Percentiles rank a stretch among this genome's conserved stretches.
phyloP scores from a whole-genome alignment of 1,140 invertebrate species.

The Agrilus planipennis region DNA sequence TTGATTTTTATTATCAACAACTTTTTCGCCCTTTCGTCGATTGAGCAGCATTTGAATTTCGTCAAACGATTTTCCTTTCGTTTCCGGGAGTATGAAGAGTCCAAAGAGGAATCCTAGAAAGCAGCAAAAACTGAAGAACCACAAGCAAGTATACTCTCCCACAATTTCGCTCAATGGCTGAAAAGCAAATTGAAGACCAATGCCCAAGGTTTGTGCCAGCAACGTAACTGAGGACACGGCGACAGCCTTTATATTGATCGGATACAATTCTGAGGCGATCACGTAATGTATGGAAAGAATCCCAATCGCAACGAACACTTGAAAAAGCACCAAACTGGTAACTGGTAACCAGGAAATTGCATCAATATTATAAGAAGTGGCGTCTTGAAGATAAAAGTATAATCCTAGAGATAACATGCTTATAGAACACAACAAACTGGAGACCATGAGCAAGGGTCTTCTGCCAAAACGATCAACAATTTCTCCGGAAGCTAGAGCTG shows the following conservation, averaged over 20 bases:
- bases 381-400: conserved; percentile 46
- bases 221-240: conserved; percentile 56
- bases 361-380: conserved; percentile 21
- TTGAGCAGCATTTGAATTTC: conserved; percentile 2
- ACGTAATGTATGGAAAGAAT: conserved; percentile 59
- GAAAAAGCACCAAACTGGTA: conserved; percentile 49
- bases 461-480: conserved; percentile 58
- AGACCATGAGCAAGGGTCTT: conserved; percentile 49
- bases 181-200: conserved; percentile 59
- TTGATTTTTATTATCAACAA: too few relatives aligned
- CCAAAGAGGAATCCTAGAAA: conserved; percentile 45
- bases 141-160: conserved; percentile 43
- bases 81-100: conserved; percentile 59
- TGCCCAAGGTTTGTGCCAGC: conserved; percentile 54
- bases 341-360: conserved; percentile 47
- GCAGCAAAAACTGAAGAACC: conserved; percentile 41
- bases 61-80: conserved; percentile 41
- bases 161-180: conserved; percentile 38
- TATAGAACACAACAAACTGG: conserved; percentile 40
- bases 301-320: conserved; percentile 53
- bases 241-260: conserved; percentile 50
- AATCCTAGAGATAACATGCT: conserved; percentile 41
- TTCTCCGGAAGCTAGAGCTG: too few relatives aligned
- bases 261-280: conserved; percentile 60
- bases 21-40: too few relatives aligned